Evolutionary conservation across 35 echinoderm and acorn worm species (phyloP).

Genomic region (Strongylocentrotus purpuratus): DNA sequence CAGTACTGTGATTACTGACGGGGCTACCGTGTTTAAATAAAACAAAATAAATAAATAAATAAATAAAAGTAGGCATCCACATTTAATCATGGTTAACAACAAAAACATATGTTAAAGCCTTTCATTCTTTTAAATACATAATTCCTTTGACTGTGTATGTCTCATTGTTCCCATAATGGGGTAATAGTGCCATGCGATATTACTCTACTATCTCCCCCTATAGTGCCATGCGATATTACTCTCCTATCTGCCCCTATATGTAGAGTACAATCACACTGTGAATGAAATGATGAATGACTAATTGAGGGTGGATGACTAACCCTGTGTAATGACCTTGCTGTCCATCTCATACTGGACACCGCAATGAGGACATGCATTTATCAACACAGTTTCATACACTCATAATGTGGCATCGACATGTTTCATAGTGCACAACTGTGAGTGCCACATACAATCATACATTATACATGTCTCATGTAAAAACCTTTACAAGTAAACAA

Average conservation of each 20-base stretch:
- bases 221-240: neutral
- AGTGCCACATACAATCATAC: no score
- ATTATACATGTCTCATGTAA: no score
- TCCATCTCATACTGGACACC: neutral
- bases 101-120: no score
- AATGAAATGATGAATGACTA: conserved; percentile 28
- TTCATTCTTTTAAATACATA: no score
- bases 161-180: neutral
- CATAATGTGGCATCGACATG: neutral
- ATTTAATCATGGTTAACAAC: no score
- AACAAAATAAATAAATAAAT: no score
- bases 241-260: neutral
- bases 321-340: neutral
- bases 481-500: no score
- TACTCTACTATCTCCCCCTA: neutral
- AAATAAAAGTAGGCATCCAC: no score
- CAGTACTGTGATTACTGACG: no score
- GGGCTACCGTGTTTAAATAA: no score
- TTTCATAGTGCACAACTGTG: neutral
- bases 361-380: neutral
- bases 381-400: neutral
- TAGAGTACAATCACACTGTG: neutral
- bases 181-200: neutral
- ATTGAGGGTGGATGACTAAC: neutral
- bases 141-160: no score